These are phyloP conservation scores for Diplosoma virens DNA, from an alignment of 23 tunicate genomes.

Conservation along the genomic window DNA sequence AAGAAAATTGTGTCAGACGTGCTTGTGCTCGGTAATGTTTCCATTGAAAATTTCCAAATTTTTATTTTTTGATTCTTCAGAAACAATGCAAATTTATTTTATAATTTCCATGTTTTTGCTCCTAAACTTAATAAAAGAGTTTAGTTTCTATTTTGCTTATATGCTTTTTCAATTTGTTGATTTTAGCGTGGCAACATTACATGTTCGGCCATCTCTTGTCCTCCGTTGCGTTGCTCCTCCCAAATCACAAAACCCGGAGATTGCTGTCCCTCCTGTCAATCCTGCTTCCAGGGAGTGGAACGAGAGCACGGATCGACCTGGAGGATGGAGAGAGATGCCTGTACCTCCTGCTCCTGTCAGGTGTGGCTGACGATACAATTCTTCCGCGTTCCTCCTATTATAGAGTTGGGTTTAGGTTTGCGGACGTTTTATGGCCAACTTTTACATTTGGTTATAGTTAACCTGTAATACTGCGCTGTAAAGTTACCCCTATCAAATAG, in stretches of 20 bases:
- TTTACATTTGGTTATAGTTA: too few species aligned
- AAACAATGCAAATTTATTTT: background rate
- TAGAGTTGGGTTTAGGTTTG: too few species aligned
- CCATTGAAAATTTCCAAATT: background rate
- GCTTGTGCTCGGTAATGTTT: constrained; percentile 49
- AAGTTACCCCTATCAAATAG: too few species aligned
- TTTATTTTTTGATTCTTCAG: background rate
- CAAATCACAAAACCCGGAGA: constrained; percentile 31
- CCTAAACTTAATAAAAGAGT: background rate
- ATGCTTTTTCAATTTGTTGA: background rate
- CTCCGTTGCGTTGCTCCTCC: constrained; percentile 34
- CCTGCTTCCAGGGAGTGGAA: constrained; percentile 41
- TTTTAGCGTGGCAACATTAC: constrained; percentile 69
- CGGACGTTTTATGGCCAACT: too few species aligned
- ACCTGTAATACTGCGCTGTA: too few species aligned
- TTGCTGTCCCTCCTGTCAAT: constrained; percentile 69
- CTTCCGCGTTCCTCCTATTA: too few species aligned
- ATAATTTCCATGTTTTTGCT: background rate
- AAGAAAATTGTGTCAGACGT: constrained; percentile 42
- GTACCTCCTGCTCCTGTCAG: constrained; percentile 68
- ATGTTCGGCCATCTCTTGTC: constrained; percentile 35
- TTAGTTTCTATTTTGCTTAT: background rate
- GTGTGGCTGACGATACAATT: constrained; percentile 7
- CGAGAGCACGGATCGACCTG: constrained; percentile 58
- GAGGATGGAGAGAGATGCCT: constrained; percentile 49